Evolutionary conservation across 1,140 invertebrate genomes (phyloP), one percentile per base, ranked within the genome.

Genomic region (Cryptotermes secundus): DNA sequence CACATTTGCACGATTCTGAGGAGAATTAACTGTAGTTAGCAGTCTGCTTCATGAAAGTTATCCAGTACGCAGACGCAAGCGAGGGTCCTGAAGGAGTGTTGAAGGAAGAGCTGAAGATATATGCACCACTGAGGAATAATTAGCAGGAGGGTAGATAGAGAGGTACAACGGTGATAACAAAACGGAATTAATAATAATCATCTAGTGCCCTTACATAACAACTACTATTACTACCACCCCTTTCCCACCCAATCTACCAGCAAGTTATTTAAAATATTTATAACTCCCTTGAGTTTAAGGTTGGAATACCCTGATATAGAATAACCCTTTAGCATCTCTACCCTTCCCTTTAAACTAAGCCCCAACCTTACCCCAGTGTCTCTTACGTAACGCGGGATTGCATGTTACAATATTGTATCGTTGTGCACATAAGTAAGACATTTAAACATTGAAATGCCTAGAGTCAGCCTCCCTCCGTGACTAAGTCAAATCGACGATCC

Each of bases 221-320:
- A 72, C 59, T 72, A 72, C 59, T n/a, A n/a, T n/a, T n/a, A n/a
- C n/a, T n/a, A 72, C 59, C 14, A 72, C n/a, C 59, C 59, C 26
- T 10, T 72, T 31, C 26, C n/a, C 59, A 72, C 59, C 59, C n/a
- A 72, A 72, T 72, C 59, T 72, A 26, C 59, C 59, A 26, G 26
- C 59, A 72, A 72, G 59, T 31, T 72, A 72, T 72, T 72, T 72
- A 72, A 72, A 72, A 72, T 72, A 72, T 72, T 72, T 72, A 72
- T 72, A 72, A 72, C 59, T 72, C 59, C 59, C 59, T 72, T 2
- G 59, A 72, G 59, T 31, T 72, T 72, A n/a, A 72, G 26, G 7
- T 72, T 72, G 26, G n/a, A 72, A 72, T 26, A 49, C 45, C 22
- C 45, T 14, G 1, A 14, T 19, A 19, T 19, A 72, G 14, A 9